Base-by-base conservation (phyloP, 2,797 vertebrate genomes). In the Microchirus variegatus region DNA sequence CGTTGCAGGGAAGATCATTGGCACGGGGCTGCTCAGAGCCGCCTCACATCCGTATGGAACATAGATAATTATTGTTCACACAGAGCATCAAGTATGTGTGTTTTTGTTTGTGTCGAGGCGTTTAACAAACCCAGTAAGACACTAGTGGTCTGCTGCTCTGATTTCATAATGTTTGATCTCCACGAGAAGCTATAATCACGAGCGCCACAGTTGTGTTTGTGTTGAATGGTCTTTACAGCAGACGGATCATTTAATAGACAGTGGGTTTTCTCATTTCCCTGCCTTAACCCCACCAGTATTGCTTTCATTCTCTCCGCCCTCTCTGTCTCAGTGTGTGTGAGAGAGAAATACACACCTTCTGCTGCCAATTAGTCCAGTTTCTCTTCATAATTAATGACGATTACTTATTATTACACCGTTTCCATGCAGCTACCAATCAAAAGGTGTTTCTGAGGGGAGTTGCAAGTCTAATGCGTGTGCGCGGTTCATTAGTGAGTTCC, bases 81-180 rank as follows among this genome's bases (percentile, higher is more conserved):
- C 22, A 36, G 47, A 75, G 40, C 61, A 67, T 64, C 13, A 2
- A 4, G 14, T 38, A 16, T 38, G 12, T 55, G 6, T 69, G 53
- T 63, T 10, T 53, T 65, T 48, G 60, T 63, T 47, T 73, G 66
- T 67, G 51, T 51, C 62, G 53, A 54, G 52, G 69, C 1, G 12
- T 67, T 57, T 70, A 77, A 80, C 67, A 77, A 81, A 83, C 67
- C 70, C 68, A 45, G 44, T 69, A 56, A 78, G 53, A 78, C 67
- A 63, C 67, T 42, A 69, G 47, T 64, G 67, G 48, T 78, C 66
- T 78, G 60, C 59, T 73, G 59, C 53, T 64, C 47, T 42, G 50
- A 53, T 49, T 82, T 63, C 58, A 62, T 74, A 79, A 72, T 72
- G 63, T 82, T 78, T 83, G 77, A 86, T 86, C 72, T 85, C 59